phyloP scores from a whole-genome alignment of 1,140 invertebrate genomes.

The Meloidogyne exigua region DNA sequence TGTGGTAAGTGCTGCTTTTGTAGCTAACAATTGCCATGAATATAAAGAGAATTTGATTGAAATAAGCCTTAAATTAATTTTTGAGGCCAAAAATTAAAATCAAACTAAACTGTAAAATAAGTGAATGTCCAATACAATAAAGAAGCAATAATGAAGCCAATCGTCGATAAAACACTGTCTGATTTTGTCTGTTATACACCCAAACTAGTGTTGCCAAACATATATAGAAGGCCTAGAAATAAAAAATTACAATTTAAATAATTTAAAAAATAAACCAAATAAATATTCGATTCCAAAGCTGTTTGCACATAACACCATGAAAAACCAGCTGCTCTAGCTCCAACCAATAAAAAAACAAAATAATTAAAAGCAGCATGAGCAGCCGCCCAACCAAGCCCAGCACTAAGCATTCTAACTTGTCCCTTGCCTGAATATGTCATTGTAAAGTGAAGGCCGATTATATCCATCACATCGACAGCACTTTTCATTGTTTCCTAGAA shows the following conservation, averaged over 20 bases:
- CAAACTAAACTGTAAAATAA: constrained; percentile 39
- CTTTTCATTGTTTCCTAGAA: constrained; percentile 37
- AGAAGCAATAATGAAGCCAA: constrained; percentile 31
- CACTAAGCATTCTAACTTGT: constrained; percentile 30
- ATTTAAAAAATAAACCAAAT: constrained; percentile 21
- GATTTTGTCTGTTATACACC: constrained; percentile 37
- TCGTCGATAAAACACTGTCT: not conserved
- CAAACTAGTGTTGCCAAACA: constrained; percentile 39
- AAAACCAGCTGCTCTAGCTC: constrained; percentile 32
- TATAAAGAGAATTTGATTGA: constrained; percentile 7
- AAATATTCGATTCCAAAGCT: constrained; percentile 37
- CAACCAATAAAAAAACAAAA: constrained; percentile 33
- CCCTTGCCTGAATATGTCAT: constrained; percentile 37
- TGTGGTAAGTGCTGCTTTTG: constrained; percentile 9
- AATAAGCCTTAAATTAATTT: constrained; percentile 18
- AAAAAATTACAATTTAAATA: not conserved
- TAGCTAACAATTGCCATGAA: constrained; percentile 24
- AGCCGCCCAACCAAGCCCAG: constrained; percentile 36
- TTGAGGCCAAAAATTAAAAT: constrained; percentile 4
- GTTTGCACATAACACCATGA: constrained; percentile 36
- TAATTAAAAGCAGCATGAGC: constrained; percentile 30
- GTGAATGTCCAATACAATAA: constrained; percentile 32
- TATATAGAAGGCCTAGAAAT: constrained; percentile 25
- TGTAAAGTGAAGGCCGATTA: constrained; percentile 37
- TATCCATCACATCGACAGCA: constrained; percentile 34